Evolutionary conservation across 2,113 vertebrate genomes (phyloP).

Genomic region (Xyrauchen texanus): DNA sequence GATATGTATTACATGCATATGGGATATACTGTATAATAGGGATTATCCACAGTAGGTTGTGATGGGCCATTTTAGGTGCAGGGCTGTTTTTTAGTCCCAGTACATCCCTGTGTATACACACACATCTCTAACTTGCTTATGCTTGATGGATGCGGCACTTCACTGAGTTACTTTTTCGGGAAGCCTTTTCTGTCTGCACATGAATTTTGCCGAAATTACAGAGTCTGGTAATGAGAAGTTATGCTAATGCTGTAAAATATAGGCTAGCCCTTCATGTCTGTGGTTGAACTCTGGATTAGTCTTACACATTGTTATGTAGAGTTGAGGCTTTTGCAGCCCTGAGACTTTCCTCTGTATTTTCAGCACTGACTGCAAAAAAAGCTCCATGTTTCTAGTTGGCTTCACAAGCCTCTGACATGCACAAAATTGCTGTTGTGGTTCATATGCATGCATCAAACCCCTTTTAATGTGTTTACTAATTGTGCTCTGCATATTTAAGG

Average conservation of each 20-base stretch:
- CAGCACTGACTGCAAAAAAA: conserved; percentile 52
- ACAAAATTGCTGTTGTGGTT: conserved; percentile 54
- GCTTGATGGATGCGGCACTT: conserved; percentile 46
- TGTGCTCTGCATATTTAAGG: conserved; percentile 37
- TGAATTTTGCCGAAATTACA: conserved; percentile 67
- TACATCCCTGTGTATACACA: no score
- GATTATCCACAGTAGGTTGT: no score
- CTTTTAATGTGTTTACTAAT: conserved; percentile 58
- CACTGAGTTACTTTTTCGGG: conserved; percentile 54
- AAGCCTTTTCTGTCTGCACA: conserved; percentile 68
- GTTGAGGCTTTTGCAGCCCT: conserved; percentile 65
- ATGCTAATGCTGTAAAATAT: conserved; percentile 77
- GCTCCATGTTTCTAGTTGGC: conserved; percentile 52
- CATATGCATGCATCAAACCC: conserved; percentile 50
- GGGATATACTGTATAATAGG: no score
- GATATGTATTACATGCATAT: no score
- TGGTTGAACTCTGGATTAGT: conserved; percentile 66
- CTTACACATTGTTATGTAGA: conserved; percentile 75
- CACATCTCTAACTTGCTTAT: not conserved
- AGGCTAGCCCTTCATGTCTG: conserved; percentile 69
- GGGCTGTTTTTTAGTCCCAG: no score
- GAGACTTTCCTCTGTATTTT: conserved; percentile 25
- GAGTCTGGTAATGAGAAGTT: conserved; percentile 75
- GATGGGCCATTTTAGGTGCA: no score
- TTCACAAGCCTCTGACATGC: conserved; percentile 45